These are phyloP conservation scores for Thereva unica DNA, from an alignment of 2,888 invertebrate genomes.

Conservation along the genomic window DNA sequence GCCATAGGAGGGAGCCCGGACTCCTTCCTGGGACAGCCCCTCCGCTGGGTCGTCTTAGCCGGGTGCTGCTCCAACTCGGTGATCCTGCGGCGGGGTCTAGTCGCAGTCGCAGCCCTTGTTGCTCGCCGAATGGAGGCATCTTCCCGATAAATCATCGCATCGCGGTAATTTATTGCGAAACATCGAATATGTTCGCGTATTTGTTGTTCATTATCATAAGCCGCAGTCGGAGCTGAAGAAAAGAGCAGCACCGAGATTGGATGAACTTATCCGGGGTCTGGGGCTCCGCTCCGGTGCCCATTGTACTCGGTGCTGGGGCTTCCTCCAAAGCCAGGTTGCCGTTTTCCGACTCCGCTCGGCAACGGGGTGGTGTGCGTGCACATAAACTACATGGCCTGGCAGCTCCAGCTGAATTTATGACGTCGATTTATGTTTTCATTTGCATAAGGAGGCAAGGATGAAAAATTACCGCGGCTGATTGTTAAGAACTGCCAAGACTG, in stretches of 20 bases:
- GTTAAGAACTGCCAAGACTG: constrained; percentile 36
- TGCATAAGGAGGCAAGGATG: constrained; percentile 37
- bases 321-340: constrained; percentile 3
- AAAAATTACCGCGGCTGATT: constrained; percentile 36
- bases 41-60: constrained; percentile 24
- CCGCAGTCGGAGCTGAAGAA: constrained; percentile 13
- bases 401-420: constrained; percentile 32
- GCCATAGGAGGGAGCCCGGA: constrained; percentile 1
- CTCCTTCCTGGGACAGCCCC: background rate
- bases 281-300: background rate
- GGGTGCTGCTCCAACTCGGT: background rate
- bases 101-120: constrained; percentile 2
- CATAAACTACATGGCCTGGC: constrained; percentile 22
- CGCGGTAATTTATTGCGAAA: constrained; percentile 39
- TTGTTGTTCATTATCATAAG: constrained; percentile 36
- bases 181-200: constrained; percentile 39
- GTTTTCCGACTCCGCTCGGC: background rate
- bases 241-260: constrained; percentile 5
- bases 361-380: constrained; percentile 5
- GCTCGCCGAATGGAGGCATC: constrained; percentile 25
- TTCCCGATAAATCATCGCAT: constrained; percentile 40
- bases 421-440: constrained; percentile 38
- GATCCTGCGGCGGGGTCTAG: background rate
- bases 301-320: constrained; percentile 6
- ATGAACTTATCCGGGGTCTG: background rate